Percentiles rank a stretch among this genome's conserved stretches.
Conservation (phyloP, 2,797 vertebrate species). For the Agapornis canus region DNA sequence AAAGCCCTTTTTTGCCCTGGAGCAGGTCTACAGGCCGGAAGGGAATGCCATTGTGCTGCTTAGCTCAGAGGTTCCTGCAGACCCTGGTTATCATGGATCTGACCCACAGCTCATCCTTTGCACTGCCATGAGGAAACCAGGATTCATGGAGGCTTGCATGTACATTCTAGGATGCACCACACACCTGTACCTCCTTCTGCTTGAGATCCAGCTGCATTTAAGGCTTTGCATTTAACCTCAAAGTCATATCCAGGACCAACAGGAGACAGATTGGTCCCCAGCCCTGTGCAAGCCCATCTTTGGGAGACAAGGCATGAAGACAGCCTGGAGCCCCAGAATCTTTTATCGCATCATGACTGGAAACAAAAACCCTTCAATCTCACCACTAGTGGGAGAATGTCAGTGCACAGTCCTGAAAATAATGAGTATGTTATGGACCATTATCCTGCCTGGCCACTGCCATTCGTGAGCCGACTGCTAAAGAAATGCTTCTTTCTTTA, state of each 20-base stretch:
- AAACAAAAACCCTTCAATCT: not conserved
- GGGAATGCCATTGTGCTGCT: not conserved
- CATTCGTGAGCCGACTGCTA: not conserved
- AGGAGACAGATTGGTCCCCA: not conserved
- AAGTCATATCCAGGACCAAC: accelerated
- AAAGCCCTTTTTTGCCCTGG: not conserved
- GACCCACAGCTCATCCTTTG: not conserved
- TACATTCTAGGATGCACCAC: accelerated
- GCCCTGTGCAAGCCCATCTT: accelerated
- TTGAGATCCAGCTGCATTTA: not conserved
- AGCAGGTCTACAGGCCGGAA: not conserved
- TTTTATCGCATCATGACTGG: not conserved
- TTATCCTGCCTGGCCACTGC: slow-evolving; percentile 32
- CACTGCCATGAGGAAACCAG: not conserved
- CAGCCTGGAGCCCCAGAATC: not conserved
- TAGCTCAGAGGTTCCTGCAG: not conserved
- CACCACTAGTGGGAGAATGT: not conserved
- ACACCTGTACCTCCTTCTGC: not conserved
- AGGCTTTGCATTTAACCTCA: not conserved
- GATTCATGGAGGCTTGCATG: accelerated
- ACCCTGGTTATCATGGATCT: accelerated
- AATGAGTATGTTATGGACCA: slow-evolving; percentile 47
- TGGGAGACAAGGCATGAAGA: not conserved
- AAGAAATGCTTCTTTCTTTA: not conserved
- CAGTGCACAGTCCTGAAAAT: slow-evolving; percentile 22